Conservation (phyloP, 2,888 invertebrate genomes). For the Melinopterus prodromus region DNA sequence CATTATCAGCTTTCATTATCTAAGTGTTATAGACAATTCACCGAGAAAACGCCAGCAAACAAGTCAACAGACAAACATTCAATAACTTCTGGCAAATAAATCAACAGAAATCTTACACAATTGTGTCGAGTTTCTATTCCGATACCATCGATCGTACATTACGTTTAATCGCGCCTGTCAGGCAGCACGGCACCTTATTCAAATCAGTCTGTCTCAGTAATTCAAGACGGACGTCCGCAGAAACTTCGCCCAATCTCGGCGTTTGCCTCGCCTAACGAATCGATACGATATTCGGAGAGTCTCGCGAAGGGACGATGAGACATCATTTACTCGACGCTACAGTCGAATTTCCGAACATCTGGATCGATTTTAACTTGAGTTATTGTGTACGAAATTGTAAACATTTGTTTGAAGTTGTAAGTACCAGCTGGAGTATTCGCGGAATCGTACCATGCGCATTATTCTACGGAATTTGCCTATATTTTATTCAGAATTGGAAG, state of each 20-base stretch:
- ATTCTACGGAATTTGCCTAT: background rate
- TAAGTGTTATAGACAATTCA: no score
- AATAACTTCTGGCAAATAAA: background rate
- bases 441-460: background rate
- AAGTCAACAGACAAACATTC: background rate
- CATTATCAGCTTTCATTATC: no score
- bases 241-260: background rate
- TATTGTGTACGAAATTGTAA: slow-evolving; percentile 4
- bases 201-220: background rate
- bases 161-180: background rate
- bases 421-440: background rate
- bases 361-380: background rate
- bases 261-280: background rate
- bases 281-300: background rate
- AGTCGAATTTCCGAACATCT: background rate
- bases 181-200: background rate
- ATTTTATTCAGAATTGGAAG: no score
- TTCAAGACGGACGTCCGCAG: background rate
- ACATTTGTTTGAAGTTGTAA: background rate
- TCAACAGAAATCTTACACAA: background rate
- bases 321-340: background rate
- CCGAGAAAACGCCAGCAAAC: background rate
- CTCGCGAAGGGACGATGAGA: background rate
- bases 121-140: background rate
- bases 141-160: background rate